These are phyloP conservation scores for Tetragnatha versicolor DNA, from an alignment of 1,140 invertebrate species.

Conservation along the genomic window DNA sequence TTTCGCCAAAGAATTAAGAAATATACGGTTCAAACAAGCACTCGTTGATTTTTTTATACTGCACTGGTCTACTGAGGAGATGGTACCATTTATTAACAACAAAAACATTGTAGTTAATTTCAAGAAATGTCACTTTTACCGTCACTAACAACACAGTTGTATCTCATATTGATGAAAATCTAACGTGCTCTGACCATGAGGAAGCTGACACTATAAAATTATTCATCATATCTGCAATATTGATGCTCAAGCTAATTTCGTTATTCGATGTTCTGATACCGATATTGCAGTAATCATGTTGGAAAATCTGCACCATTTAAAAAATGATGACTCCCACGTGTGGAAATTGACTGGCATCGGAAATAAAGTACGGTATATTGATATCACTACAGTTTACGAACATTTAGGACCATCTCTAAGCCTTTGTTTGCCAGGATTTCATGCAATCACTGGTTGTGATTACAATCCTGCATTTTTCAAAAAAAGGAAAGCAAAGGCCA, in stretches of 20 bases:
- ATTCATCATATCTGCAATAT: slow-evolving; percentile 1
- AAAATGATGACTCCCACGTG: too few relatives aligned
- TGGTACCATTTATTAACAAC: not conserved
- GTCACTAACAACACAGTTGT: not conserved
- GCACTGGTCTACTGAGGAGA: not conserved
- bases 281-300: too few relatives aligned
- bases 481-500: not conserved
- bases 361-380: too few relatives aligned
- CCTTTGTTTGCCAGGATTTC: too few relatives aligned
- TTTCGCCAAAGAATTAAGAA: slow-evolving; percentile 10
- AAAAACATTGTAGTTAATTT: slow-evolving; percentile 4
- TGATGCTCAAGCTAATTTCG: too few relatives aligned
- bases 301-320: too few relatives aligned
- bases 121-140: not conserved
- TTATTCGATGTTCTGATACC: too few relatives aligned
- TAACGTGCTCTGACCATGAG: not conserved
- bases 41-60: slow-evolving; percentile 28
- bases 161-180: not conserved
- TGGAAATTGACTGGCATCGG: too few relatives aligned
- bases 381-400: too few relatives aligned
- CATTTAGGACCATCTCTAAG: too few relatives aligned
- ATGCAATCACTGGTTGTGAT: not conserved
- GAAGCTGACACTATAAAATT: slow-evolving; percentile 33
- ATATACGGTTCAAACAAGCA: too few relatives aligned
- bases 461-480: slow-evolving; percentile 1